These are phyloP conservation scores for Acanthurus leucopareius DNA, from an alignment of 2,797 vertebrate species.

Conservation along the genomic window DNA sequence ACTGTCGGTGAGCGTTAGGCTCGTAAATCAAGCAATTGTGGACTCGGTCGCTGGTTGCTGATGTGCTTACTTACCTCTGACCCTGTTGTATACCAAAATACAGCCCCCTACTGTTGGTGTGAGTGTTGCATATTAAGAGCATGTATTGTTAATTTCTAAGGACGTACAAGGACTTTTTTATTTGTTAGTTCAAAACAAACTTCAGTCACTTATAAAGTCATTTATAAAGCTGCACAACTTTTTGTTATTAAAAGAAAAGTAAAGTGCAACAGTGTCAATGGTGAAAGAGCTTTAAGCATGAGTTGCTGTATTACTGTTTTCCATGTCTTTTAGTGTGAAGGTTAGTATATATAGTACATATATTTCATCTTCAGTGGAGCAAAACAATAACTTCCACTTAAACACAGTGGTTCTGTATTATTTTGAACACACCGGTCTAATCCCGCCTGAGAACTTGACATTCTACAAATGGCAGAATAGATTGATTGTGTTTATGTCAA, in stretches of 20 bases:
- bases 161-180: too few species aligned
- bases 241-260: neutral
- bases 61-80: too few species aligned
- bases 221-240: neutral
- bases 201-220: too few species aligned
- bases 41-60: too few species aligned
- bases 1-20: too few species aligned
- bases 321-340: neutral
- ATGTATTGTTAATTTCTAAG: too few species aligned
- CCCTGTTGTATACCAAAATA: too few species aligned
- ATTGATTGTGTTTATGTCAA: constrained; percentile 20
- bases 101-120: too few species aligned
- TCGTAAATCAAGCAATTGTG: too few species aligned
- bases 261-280: neutral
- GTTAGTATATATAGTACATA: neutral
- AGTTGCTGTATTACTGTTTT: neutral
- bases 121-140: too few species aligned
- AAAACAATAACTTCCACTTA: constrained; percentile 2
- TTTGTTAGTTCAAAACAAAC: neutral
- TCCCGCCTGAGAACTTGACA: constrained; percentile 25
- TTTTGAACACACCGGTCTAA: constrained; percentile 5
- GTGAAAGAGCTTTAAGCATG: neutral
- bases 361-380: constrained; percentile 8
- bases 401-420: neutral
- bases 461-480: constrained; percentile 41